phyloP scores from a whole-genome alignment of 2,113 vertebrate species.

The Onychostoma macrolepis region DNA sequence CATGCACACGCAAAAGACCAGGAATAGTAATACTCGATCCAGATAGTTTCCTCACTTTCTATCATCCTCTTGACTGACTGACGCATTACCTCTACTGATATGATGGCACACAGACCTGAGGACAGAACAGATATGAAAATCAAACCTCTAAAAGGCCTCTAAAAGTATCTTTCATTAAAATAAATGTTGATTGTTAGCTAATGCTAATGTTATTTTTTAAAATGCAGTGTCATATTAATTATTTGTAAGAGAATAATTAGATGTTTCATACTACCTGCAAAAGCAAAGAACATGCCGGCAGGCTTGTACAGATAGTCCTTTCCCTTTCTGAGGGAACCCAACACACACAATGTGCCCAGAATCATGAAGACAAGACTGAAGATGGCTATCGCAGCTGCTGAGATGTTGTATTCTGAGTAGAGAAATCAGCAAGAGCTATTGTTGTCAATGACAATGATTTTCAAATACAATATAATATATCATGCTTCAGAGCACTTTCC shows the following conservation, averaged over 20 bases:
- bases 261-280: conserved; percentile 80
- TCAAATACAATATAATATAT: background rate
- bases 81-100: conserved; percentile 94
- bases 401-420: conserved; percentile 93
- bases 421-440: background rate
- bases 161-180: background rate
- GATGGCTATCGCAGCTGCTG: conserved; percentile 93
- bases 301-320: conserved; percentile 92
- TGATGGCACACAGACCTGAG: conserved; percentile 90
- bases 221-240: background rate
- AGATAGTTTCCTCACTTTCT: conserved; percentile 89
- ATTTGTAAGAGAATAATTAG: background rate
- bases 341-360: conserved; percentile 82
- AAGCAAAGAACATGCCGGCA: conserved; percentile 92
- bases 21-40: conserved; percentile 88
- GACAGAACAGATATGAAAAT: background rate
- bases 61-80: conserved; percentile 97
- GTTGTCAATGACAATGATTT: background rate
- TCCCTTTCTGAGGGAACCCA: conserved; percentile 83
- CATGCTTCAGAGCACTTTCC: background rate
- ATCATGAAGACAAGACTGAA: conserved; percentile 90
- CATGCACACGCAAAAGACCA: conserved; percentile 96
- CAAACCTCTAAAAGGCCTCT: too few relatives aligned
- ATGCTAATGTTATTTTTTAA: background rate
- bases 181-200: background rate